Conservation (phyloP, 2,888 invertebrate species). For the Apamea crenata region DNA sequence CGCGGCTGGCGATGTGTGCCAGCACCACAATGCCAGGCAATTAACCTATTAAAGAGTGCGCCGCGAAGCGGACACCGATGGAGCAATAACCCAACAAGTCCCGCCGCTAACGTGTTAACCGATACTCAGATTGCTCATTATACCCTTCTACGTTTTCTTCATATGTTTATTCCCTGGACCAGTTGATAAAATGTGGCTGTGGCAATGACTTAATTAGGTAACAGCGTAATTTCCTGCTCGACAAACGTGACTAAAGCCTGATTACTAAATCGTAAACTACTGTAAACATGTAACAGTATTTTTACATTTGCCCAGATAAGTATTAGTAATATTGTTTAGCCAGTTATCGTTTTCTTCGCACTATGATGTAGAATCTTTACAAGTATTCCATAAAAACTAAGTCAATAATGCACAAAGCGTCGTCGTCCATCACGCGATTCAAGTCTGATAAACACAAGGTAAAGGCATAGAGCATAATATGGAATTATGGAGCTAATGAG, state of each 20-base stretch:
- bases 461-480: constrained; percentile 82
- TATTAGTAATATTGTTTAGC: constrained; percentile 34
- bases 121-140: constrained; percentile 68
- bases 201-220: constrained; percentile 16
- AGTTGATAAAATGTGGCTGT: constrained; percentile 18
- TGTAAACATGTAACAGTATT: constrained; percentile 25
- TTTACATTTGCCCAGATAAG: constrained; percentile 23
- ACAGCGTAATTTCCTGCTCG: constrained; percentile 13
- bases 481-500: constrained; percentile 88
- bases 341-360: constrained; percentile 32
- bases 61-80: constrained; percentile 81
- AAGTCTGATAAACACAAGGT: constrained; percentile 86
- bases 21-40: constrained; percentile 89
- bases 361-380: constrained; percentile 39
- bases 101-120: constrained; percentile 77
- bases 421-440: constrained; percentile 80
- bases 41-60: constrained; percentile 89
- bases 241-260: constrained; percentile 7
- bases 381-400: constrained; percentile 63
- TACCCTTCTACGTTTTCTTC: constrained; percentile 31
- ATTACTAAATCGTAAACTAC: constrained; percentile 20
- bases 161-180: constrained; percentile 23
- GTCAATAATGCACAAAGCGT: constrained; percentile 71
- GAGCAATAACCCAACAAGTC: constrained; percentile 85
- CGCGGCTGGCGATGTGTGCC: constrained; percentile 88